Conservation (phyloP, 35 echinoderm and acorn worm genomes). For the Eucidaris tribuloides region DNA sequence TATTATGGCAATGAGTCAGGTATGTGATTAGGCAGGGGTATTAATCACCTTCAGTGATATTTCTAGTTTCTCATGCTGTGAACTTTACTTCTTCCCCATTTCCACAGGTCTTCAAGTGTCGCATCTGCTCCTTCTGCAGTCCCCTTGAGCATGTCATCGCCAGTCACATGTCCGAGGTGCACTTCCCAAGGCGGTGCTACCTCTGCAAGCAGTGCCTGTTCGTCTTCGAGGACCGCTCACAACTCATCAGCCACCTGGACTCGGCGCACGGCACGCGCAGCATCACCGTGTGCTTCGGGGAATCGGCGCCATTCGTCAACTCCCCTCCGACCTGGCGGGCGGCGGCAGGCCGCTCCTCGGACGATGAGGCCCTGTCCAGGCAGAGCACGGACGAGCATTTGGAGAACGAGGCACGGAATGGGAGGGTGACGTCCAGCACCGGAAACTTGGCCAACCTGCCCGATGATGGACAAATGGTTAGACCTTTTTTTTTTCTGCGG, state of each 20-base stretch:
- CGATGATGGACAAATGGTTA: conserved; percentile 46
- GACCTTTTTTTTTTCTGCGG: too few relatives aligned
- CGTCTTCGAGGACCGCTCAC: conserved; percentile 87
- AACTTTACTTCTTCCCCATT: too few relatives aligned
- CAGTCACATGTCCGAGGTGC: conserved; percentile 99
- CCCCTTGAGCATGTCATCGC: conserved; percentile 97
- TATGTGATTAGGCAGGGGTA: too few relatives aligned
- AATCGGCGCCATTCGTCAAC: conserved; percentile 37
- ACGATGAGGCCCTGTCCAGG: conserved; percentile 44
- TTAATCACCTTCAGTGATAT: too few relatives aligned
- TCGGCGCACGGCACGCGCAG: conserved; percentile 83
- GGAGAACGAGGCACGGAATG: conserved; percentile 59
- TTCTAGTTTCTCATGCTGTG: too few relatives aligned
- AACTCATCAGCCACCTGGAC: conserved; percentile 85
- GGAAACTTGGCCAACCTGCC: conserved; percentile 82
- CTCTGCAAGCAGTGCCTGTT: conserved; percentile 98
- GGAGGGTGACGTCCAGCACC: conserved; percentile 87
- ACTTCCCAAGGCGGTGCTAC: conserved; percentile 86
- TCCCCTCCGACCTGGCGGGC: conserved; percentile 48
- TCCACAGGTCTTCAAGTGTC: conserved; percentile 82
- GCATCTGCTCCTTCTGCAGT: conserved; percentile 93
- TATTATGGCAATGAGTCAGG: too few relatives aligned
- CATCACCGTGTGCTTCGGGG: conserved; percentile 82
- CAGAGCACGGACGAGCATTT: conserved; percentile 62
- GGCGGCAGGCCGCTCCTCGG: conserved; percentile 24